Evolutionary conservation across 2,797 vertebrate genomes (phyloP).

Genomic region (Selene dorsalis): DNA sequence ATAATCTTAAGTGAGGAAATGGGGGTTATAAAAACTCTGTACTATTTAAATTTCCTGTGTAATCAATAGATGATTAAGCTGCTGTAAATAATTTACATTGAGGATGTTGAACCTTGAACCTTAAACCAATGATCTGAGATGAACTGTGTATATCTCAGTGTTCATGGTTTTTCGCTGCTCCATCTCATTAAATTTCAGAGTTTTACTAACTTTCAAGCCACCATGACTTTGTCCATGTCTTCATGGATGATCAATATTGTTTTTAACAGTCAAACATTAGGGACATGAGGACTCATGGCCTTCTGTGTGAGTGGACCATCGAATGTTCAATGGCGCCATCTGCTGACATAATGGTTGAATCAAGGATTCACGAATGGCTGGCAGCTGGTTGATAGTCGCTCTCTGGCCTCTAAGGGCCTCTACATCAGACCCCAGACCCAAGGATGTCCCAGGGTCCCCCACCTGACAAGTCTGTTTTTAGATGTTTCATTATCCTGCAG

Average conservation of each 20-base stretch:
- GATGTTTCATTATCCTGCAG: no score
- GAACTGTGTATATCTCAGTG: background rate
- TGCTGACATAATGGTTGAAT: background rate
- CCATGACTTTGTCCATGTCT: no score
- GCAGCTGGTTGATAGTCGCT: background rate
- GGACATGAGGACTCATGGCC: rapidly evolving
- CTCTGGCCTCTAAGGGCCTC: no score
- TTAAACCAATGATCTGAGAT: background rate
- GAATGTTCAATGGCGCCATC: background rate
- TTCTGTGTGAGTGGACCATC: no score
- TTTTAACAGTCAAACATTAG: background rate
- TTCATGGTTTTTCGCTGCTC: background rate
- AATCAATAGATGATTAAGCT: background rate
- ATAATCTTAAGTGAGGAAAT: background rate
- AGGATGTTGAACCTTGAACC: background rate
- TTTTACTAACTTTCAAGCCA: background rate
- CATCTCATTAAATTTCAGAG: background rate
- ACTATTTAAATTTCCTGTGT: background rate
- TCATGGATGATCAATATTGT: conserved; percentile 4
- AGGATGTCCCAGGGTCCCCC: no score
- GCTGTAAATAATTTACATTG: conserved; percentile 9
- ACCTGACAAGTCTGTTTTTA: no score
- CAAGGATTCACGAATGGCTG: background rate
- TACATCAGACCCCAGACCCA: no score
- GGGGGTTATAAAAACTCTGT: background rate